Evolutionary conservation across 2,888 invertebrate genomes (phyloP).

Genomic region (Microctonus brassicae): DNA sequence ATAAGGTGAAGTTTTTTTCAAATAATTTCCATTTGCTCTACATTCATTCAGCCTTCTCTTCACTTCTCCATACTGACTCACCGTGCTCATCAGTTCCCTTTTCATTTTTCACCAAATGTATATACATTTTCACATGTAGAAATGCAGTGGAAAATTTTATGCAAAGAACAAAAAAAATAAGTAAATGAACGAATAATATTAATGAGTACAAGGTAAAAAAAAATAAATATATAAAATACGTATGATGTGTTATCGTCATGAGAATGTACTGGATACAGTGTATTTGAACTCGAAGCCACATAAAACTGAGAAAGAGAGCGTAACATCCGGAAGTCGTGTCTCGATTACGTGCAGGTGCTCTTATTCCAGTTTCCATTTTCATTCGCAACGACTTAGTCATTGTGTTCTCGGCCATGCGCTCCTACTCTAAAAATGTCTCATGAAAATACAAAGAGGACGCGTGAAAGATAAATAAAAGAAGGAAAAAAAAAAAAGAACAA

Average conservation of each 20-base stretch:
- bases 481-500: conserved; percentile 15
- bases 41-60: conserved; percentile 1
- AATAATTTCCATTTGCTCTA: conserved; percentile 7
- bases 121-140: neutral
- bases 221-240: neutral
- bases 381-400: neutral
- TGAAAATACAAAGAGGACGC: conserved; percentile 24
- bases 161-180: too few species aligned
- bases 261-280: neutral
- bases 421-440: conserved; percentile 23
- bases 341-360: conserved; percentile 36
- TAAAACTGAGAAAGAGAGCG: neutral
- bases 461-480: conserved; percentile 25
- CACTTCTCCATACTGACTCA: too few species aligned
- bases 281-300: conserved; percentile 19
- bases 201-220: neutral
- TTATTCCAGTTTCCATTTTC: conserved; percentile 26
- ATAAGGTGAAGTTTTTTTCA: neutral
- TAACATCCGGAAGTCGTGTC: conserved; percentile 28
- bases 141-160: too few species aligned
- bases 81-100: too few species aligned
- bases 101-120: conserved; percentile 27
- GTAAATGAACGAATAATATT: conserved; percentile 3
- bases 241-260: neutral
- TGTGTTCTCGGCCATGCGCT: neutral